These are phyloP conservation scores for Stegodyphus mimosarum DNA, from an alignment of 1,140 invertebrate genomes.

Conservation along the genomic window DNA sequence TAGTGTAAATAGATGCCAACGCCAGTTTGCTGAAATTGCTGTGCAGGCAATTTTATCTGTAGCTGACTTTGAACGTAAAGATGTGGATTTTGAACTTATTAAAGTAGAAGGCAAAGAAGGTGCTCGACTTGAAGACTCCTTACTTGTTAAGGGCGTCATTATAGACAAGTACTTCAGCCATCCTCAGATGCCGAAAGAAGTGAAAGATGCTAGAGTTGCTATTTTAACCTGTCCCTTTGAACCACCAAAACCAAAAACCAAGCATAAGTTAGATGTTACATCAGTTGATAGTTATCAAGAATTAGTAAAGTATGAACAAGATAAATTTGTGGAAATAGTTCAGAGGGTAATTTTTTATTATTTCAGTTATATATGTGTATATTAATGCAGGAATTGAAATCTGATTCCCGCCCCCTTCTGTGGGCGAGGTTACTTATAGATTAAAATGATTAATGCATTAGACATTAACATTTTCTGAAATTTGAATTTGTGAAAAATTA, in stretches of 20 bases:
- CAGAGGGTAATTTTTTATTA: slow-evolving; percentile 74
- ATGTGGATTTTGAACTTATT: slow-evolving; percentile 99
- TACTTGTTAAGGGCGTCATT: slow-evolving; percentile 96
- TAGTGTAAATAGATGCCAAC: slow-evolving; percentile 79
- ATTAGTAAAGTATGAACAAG: slow-evolving; percentile 91
- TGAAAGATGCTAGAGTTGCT: slow-evolving; percentile 91
- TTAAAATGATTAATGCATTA: too few relatives aligned
- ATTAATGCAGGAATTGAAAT: too few relatives aligned
- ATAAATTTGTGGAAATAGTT: slow-evolving; percentile 98
- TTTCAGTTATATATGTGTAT: too few relatives aligned
- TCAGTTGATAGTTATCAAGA: slow-evolving; percentile 96
- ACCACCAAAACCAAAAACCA: slow-evolving; percentile 99
- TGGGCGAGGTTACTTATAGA: too few relatives aligned
- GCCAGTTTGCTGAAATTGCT: slow-evolving; percentile 98
- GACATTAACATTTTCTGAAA: too few relatives aligned
- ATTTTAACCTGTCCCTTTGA: slow-evolving; percentile 99
- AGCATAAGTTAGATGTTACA: slow-evolving; percentile 98
- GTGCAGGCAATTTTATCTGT: slow-evolving; percentile 95
- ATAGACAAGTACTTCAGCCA: slow-evolving; percentile 99
- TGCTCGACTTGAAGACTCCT: slow-evolving; percentile 95
- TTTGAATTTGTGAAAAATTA: too few relatives aligned
- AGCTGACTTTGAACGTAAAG: slow-evolving; percentile 90
- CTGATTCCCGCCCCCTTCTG: too few relatives aligned
- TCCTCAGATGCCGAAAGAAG: slow-evolving; percentile 97
- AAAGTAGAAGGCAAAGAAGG: slow-evolving; percentile 99